Evolutionary conservation across 2,113 vertebrate genomes (phyloP).

Genomic region (Turdus rufiventris): DNA sequence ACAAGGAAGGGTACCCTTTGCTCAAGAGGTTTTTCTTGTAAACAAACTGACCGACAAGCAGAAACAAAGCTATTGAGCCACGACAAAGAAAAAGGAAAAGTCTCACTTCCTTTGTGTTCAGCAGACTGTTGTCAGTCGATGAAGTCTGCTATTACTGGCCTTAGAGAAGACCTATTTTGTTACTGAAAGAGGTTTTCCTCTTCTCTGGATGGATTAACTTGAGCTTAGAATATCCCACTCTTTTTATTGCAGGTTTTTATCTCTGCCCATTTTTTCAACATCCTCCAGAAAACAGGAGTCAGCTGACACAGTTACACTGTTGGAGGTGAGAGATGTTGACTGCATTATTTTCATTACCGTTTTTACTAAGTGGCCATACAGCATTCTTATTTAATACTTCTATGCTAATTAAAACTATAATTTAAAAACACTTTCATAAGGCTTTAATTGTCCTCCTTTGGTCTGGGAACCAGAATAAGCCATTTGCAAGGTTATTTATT

Average conservation of each 20-base stretch:
- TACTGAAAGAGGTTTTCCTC: constrained; percentile 6
- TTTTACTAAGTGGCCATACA: not conserved
- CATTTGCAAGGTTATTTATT: not conserved
- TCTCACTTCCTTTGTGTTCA: not conserved
- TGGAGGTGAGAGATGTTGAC: not conserved
- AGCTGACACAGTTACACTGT: not conserved
- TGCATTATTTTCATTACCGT: not conserved
- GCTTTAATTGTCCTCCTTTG: not conserved
- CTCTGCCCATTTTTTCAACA: not conserved
- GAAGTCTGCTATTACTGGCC: not conserved
- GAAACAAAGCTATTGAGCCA: not conserved
- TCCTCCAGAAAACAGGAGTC: not conserved
- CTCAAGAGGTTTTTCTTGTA: not conserved
- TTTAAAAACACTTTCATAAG: not conserved
- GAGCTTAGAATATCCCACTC: not conserved
- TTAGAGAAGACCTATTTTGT: not conserved
- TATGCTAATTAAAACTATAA: not conserved
- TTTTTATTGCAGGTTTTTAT: not conserved
- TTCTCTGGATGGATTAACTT: not conserved
- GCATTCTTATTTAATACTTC: not conserved
- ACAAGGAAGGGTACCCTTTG: not conserved
- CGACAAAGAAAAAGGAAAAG: constrained; percentile 22
- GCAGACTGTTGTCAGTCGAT: not conserved
- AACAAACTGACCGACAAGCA: not conserved
- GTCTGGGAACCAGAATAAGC: not conserved